Conservation (phyloP, 2,113 vertebrate species). For the Zosterops borbonicus region DNA sequence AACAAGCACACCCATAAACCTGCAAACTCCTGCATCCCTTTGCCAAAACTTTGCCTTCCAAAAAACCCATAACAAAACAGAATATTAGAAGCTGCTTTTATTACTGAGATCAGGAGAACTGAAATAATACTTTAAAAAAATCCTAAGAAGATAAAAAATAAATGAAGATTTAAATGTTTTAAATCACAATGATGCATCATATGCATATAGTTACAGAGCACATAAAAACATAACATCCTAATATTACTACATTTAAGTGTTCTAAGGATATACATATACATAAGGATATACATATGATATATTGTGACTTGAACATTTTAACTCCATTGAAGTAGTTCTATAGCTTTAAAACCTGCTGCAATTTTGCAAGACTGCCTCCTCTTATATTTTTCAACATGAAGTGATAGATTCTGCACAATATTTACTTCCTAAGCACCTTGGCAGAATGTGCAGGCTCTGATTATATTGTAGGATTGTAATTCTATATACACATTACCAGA, state of each 20-base stretch:
- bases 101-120: not conserved
- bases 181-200: not conserved
- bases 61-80: not conserved
- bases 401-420: conserved; percentile 10
- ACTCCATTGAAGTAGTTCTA: not conserved
- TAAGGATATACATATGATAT: not conserved
- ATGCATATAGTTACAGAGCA: not conserved
- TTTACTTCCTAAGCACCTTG: not conserved
- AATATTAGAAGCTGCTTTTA: not conserved
- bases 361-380: not conserved
- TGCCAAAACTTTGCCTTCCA: not conserved
- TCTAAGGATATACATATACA: not conserved
- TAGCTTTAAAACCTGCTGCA: not conserved
- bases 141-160: not conserved
- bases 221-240: not conserved
- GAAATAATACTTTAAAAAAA: not conserved
- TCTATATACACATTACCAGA: not conserved
- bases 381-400: not conserved
- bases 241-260: not conserved
- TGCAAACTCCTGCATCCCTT: not conserved
- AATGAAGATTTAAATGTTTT: not conserved
- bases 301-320: not conserved
- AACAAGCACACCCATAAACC: not conserved
- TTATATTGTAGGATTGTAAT: not conserved
- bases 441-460: not conserved